Evolutionary conservation across 2,113 vertebrate species (phyloP).

Genomic region (Xenopus borealis): DNA sequence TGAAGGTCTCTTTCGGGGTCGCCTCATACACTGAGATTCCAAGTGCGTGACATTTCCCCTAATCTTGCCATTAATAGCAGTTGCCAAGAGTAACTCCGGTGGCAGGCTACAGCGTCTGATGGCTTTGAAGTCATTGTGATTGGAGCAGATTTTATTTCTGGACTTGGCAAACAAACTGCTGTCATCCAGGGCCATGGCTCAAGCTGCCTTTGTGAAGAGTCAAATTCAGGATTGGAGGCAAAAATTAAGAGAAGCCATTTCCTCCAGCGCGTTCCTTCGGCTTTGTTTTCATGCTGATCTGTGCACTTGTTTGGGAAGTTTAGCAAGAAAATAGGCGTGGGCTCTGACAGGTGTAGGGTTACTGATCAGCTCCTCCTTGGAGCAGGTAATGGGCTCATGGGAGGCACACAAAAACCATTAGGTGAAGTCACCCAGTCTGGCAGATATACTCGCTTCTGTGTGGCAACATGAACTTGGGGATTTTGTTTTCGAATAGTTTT

Average conservation of each 20-base stretch:
- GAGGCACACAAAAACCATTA: constrained; percentile 52
- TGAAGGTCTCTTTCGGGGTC: constrained; percentile 84
- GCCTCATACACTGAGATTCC: constrained; percentile 75
- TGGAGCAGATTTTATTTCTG: constrained; percentile 64
- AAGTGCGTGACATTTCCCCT: constrained; percentile 69
- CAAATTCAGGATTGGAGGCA: neutral
- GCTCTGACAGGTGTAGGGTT: constrained; percentile 83
- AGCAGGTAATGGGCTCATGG: constrained; percentile 50
- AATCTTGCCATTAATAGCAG: constrained; percentile 76
- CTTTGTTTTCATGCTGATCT: constrained; percentile 61
- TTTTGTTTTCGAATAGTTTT: too few species aligned
- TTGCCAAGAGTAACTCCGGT: constrained; percentile 71
- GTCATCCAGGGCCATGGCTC: constrained; percentile 77
- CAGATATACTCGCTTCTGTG: too few species aligned
- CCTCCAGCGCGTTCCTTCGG: constrained; percentile 46
- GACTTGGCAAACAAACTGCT: constrained; percentile 66
- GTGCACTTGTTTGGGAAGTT: constrained; percentile 74
- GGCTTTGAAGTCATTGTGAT: constrained; percentile 61
- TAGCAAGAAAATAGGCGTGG: constrained; percentile 73
- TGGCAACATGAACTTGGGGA: too few species aligned
- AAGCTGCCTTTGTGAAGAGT: constrained; percentile 15
- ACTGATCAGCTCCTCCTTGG: constrained; percentile 74
- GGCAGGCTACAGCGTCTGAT: constrained; percentile 73
- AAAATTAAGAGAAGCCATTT: neutral
- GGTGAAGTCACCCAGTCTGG: neutral